phyloP scores from a whole-genome alignment of 92 coral and sea anemone species.

The Siderastrea radians region DNA sequence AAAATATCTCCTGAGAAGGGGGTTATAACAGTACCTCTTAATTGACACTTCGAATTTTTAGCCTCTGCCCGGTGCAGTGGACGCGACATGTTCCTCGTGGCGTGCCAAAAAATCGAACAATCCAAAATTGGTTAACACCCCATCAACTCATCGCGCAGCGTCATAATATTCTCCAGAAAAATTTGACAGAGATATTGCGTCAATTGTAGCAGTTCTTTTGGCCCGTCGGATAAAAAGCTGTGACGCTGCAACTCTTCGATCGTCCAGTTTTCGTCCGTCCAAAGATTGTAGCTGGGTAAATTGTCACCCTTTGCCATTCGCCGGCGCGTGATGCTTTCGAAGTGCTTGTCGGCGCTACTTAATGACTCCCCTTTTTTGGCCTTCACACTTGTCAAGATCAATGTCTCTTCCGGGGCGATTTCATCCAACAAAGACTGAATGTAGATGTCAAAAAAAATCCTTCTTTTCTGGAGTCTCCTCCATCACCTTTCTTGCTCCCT shows the following conservation, averaged over 20 bases:
- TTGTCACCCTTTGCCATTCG: neutral
- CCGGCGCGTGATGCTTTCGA: constrained; percentile 14
- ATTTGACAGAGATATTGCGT: neutral
- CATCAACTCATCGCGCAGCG: neutral
- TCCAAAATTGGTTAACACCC: no score
- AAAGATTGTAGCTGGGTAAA: constrained; percentile 24
- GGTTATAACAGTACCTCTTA: no score
- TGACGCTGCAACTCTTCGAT: constrained; percentile 1
- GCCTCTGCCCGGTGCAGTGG: no score
- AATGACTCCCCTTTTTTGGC: neutral
- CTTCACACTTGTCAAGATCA: neutral
- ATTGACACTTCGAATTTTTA: no score
- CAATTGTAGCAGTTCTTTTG: neutral
- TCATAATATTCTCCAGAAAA: constrained; percentile 8
- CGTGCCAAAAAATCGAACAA: no score
- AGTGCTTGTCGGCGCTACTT: neutral
- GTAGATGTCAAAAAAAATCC: neutral
- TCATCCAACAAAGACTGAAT: constrained; percentile 12
- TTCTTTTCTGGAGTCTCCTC: neutral
- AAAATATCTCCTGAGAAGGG: no score
- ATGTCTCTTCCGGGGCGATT: constrained; percentile 20
- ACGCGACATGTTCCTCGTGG: no score
- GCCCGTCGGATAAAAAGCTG: constrained; percentile 17
- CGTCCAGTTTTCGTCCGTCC: constrained; percentile 46
- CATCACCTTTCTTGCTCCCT: neutral